These are phyloP conservation scores for Nestor notabilis DNA, from an alignment of 2,113 vertebrate species.

Conservation along the genomic window DNA sequence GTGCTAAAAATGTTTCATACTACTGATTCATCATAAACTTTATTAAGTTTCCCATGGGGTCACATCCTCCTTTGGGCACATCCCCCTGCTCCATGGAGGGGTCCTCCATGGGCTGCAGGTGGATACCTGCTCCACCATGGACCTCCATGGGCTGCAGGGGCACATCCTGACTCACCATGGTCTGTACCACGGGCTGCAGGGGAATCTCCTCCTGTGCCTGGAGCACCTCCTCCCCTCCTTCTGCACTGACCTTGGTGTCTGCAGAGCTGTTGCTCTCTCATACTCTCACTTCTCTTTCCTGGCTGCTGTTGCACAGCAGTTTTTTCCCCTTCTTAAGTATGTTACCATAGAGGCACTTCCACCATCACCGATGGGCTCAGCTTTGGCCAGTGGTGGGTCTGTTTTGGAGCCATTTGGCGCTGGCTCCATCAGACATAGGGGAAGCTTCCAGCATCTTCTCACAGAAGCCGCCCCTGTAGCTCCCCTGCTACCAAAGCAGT, in stretches of 20 bases:
- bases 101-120: rapidly evolving
- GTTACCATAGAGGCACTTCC: not conserved
- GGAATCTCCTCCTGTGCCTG: not conserved
- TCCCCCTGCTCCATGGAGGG: not conserved
- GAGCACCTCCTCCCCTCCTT: not conserved
- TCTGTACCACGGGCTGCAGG: not conserved
- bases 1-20: not conserved
- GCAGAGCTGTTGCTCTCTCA: not conserved
- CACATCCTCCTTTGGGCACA: not conserved
- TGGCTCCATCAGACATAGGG: not conserved
- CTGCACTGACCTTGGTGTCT: not conserved
- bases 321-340: not conserved
- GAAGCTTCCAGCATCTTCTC: not conserved
- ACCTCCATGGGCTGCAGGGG: not conserved
- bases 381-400: not conserved
- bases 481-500: not conserved
- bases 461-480: not conserved
- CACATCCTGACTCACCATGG: no score
- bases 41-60: not conserved
- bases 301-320: not conserved
- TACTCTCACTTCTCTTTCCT: not conserved
- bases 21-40: not conserved
- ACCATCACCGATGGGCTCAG: not conserved
- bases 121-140: no score
- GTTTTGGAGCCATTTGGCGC: not conserved